Evolutionary conservation across 2,888 invertebrate species (phyloP), one percentile per base, ranked within the genome.

Genomic region (Marronus borbonicus): DNA sequence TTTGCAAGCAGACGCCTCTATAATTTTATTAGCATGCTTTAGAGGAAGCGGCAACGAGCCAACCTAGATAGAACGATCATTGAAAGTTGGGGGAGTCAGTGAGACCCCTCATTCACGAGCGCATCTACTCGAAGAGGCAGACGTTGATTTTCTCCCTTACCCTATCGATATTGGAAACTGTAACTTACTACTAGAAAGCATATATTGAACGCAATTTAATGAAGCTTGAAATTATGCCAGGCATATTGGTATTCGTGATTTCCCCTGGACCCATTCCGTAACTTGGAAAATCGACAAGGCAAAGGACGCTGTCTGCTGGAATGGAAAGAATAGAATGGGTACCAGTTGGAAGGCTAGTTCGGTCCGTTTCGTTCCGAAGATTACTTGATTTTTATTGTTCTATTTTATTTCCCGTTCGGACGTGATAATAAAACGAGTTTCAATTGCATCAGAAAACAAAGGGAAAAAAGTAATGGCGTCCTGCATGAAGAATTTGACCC

Each of bases 221-320:
- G 68, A 68, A 68, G 49, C 68, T n/a, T 49, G 50, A 52, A 49
- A 68, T 68, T 68, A 68, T 68, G 68, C 68, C 28, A 24, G 24
- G 50, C 31, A 68, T 68, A 68, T 28, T 50, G 68, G 49, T 10
- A 68, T 68, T 68, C 52, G 14, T 50, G 50, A 12, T 24, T 50
- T 50, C 28, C 28, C 68, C 12, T 8, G 12, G 2, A 12, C 24
- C n/a, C 62, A 28, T 62, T 62, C 31, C n/a, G 28, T 12, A 44
- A 44, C 44, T 44, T 44, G 10, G 44, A 44, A 12, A 44, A 44
- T 44, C 44, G 8, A 44, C 10, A 8, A 8, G 44, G 44, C 44
- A 2, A 8, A 44, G 44, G 44, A 12, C 8, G 44, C 44, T 44
- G 44, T 44, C 12, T 44, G 12, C 12, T 44, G 44, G 12, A 44